These are phyloP conservation scores for Drosophila melanosoma DNA, from an alignment of 2,888 invertebrate species.

Conservation along the genomic window DNA sequence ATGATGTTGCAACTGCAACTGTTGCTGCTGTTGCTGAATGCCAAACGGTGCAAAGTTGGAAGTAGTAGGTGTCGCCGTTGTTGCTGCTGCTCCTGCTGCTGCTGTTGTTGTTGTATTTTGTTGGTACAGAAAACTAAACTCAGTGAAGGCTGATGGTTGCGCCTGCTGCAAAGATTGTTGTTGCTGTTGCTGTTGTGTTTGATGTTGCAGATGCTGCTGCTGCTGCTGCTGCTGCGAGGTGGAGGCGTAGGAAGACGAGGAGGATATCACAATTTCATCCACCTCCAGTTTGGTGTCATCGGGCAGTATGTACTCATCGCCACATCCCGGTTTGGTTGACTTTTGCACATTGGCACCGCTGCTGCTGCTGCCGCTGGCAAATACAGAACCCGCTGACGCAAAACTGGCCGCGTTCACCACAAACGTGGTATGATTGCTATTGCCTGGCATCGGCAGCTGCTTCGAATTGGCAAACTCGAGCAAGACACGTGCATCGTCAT, in stretches of 20 bases:
- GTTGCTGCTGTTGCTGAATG: conserved; percentile 47
- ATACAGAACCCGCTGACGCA: conserved; percentile 80
- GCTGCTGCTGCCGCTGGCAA: conserved; percentile 60
- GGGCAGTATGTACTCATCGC: conserved; percentile 72
- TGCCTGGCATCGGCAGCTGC: conserved; percentile 52
- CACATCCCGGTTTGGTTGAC: conserved; percentile 50
- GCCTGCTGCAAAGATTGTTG: conserved; percentile 34
- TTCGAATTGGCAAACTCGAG: conserved; percentile 82
- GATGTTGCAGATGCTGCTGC: conserved; percentile 27
- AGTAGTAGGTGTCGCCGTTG: conserved; percentile 31
- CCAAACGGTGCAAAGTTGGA: conserved; percentile 53
- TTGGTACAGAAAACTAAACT: conserved; percentile 72
- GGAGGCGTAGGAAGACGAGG: conserved; percentile 77
- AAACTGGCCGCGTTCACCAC: conserved; percentile 74
- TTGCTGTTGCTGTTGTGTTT: conserved; percentile 33
- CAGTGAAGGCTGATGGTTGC: conserved; percentile 53
- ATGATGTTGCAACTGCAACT: conserved; percentile 47
- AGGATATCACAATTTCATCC: conserved; percentile 79
- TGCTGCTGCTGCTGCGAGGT: conserved; percentile 41
- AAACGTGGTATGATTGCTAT: conserved; percentile 62
- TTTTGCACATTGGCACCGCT: conserved; percentile 21
- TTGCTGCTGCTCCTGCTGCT: conserved; percentile 22
- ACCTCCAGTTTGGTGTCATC: conserved; percentile 72
- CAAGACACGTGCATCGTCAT: conserved; percentile 81
- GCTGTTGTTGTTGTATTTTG: conserved; percentile 41